A percentile compares a stretch with the other conserved stretches of the same genome.
Evolutionary conservation across 2,797 vertebrate genomes (phyloP).

Genomic region (Acipenser oxyrinchus): DNA sequence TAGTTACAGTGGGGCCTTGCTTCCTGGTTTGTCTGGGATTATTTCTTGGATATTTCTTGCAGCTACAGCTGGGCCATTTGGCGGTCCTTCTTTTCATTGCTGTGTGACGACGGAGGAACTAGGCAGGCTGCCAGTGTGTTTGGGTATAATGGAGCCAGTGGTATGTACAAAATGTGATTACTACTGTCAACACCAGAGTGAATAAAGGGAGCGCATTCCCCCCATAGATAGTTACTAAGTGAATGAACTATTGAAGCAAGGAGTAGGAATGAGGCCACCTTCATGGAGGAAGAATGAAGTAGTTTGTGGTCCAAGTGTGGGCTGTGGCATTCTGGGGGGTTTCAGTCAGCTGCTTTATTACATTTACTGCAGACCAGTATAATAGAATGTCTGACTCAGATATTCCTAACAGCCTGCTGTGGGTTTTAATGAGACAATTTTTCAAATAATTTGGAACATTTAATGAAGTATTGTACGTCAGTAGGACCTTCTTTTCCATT

Average conservation of each 20-base stretch:
- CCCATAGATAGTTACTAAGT: constrained; percentile 32
- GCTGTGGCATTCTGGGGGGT: constrained; percentile 24
- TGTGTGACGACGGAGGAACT: constrained; percentile 32
- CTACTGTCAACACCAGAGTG: constrained; percentile 47
- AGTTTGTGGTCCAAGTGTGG: constrained; percentile 18
- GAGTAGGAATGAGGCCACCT: constrained; percentile 33
- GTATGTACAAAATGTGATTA: constrained; percentile 60
- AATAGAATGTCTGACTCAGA: background rate
- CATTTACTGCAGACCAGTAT: background rate
- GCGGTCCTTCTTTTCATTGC: constrained; percentile 29
- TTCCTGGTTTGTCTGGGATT: too few species aligned
- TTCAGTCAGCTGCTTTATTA: constrained; percentile 11
- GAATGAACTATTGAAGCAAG: constrained; percentile 38
- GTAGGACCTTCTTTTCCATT: too few species aligned
- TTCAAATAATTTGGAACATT: background rate
- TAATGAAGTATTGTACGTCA: too few species aligned
- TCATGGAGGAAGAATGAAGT: background rate
- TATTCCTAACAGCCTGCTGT: background rate
- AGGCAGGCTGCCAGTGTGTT: constrained; percentile 44
- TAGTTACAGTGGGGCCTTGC: too few species aligned
- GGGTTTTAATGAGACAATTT: background rate
- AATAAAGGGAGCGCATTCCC: constrained; percentile 36
- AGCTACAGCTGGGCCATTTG: constrained; percentile 20
- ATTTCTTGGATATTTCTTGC: too few species aligned
- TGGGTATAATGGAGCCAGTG: constrained; percentile 49